Conservation (phyloP, 2,113 vertebrate species). For the Trematocara unimaculatum region DNA sequence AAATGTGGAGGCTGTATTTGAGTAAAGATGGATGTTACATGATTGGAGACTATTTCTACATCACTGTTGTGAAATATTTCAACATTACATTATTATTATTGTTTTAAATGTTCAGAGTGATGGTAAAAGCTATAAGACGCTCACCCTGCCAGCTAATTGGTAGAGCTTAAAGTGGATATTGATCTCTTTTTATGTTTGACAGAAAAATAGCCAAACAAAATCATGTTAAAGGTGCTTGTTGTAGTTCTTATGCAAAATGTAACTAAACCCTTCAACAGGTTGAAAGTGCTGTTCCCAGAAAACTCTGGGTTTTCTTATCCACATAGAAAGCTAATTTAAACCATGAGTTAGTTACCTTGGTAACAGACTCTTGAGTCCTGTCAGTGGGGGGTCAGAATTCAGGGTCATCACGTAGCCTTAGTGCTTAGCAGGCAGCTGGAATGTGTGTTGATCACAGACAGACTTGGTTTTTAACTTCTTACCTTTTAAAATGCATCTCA, state of each 20-base stretch:
- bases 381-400: background rate
- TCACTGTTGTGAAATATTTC: background rate
- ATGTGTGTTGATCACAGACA: background rate
- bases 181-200: background rate
- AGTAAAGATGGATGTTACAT: background rate
- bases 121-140: background rate
- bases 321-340: background rate
- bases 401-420: background rate
- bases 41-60: background rate
- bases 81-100: background rate
- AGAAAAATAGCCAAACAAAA: background rate
- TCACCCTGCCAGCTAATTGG: background rate
- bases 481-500: background rate
- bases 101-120: background rate
- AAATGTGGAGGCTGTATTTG: background rate
- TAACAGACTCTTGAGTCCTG: background rate
- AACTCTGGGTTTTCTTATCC: background rate
- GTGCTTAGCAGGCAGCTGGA: background rate
- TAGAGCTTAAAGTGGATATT: background rate
- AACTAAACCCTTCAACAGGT: background rate
- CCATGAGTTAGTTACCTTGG: background rate
- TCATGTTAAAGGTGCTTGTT: background rate
- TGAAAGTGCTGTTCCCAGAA: background rate
- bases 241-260: background rate
- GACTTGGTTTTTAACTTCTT: background rate